phyloP scores from a whole-genome alignment of 2,797 vertebrate genomes.

The Oophaga sylvatica region DNA sequence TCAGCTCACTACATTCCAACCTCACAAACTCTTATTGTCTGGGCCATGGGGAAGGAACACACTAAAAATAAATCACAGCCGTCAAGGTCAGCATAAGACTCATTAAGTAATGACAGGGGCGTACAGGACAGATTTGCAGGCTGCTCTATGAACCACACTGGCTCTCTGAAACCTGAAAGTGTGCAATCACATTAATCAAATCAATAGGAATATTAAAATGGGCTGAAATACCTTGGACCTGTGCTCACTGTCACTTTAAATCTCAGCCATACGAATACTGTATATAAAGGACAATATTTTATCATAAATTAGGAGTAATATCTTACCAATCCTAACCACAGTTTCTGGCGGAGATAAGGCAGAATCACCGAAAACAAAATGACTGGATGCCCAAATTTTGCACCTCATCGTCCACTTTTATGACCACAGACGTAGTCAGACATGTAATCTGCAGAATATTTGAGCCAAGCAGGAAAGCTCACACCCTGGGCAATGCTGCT shows the following conservation, averaged over 20 bases:
- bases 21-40: slow-evolving; percentile 36
- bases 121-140: background rate
- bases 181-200: background rate
- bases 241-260: background rate
- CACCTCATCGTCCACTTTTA: background rate
- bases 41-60: slow-evolving; percentile 13
- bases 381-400: background rate
- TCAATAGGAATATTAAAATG: background rate
- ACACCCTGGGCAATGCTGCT: too few species aligned
- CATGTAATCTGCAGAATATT: background rate
- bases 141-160: background rate
- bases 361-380: background rate
- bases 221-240: background rate
- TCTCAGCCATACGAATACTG: background rate
- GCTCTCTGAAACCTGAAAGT: background rate
- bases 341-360: background rate
- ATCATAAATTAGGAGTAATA: background rate
- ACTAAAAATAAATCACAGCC: slow-evolving; percentile 33
- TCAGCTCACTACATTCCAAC: slow-evolving; percentile 30
- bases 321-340: background rate
- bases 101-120: slow-evolving; percentile 10
- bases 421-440: background rate
- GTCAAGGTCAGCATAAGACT: slow-evolving; percentile 7
- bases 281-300: background rate
- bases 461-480: background rate